Evolutionary conservation across 2,888 invertebrate genomes (phyloP).

Genomic region (Rotaria sp.): DNA sequence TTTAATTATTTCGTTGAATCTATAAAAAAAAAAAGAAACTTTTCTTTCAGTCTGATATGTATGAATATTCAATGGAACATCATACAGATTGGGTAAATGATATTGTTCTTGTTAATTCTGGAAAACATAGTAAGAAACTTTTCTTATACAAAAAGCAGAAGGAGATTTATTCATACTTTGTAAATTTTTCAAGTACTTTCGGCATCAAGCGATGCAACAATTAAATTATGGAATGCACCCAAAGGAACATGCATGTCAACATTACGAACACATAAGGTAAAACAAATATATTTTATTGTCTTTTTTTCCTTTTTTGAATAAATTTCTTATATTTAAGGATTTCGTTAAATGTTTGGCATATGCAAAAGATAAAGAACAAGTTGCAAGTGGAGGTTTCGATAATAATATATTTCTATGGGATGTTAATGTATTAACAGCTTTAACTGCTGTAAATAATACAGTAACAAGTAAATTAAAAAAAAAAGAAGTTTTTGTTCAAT

Average conservation of each 20-base stretch:
- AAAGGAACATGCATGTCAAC: slow-evolving; percentile 99
- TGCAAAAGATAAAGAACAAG: slow-evolving; percentile 81
- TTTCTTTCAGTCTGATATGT: slow-evolving; percentile 51
- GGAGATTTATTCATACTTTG: neutral
- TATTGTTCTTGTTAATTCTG: slow-evolving; percentile 22
- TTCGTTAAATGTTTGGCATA: slow-evolving; percentile 96
- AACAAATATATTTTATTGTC: neutral
- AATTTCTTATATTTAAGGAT: slow-evolving; percentile 59
- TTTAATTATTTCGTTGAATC: neutral
- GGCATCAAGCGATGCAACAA: slow-evolving; percentile 96
- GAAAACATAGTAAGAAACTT: slow-evolving; percentile 29
- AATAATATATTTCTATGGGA: slow-evolving; percentile 96
- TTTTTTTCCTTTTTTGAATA: slow-evolving; percentile 19
- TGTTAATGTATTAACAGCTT: slow-evolving; percentile 87
- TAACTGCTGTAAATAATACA: slow-evolving; percentile 95
- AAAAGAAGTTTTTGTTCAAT: slow-evolving; percentile 44
- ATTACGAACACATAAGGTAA: slow-evolving; percentile 77
- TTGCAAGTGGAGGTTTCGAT: slow-evolving; percentile 90
- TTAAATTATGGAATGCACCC: slow-evolving; percentile 98
- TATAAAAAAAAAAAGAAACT: neutral
- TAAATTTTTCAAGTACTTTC: slow-evolving; percentile 73
- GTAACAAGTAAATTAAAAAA: slow-evolving; percentile 87
- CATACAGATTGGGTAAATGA: slow-evolving; percentile 78
- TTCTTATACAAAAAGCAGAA: neutral
- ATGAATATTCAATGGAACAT: slow-evolving; percentile 93